Evolutionary conservation across 2,113 vertebrate genomes (phyloP), one percentile per base, ranked within the genome.

Genomic region (Sturnus vulgaris): DNA sequence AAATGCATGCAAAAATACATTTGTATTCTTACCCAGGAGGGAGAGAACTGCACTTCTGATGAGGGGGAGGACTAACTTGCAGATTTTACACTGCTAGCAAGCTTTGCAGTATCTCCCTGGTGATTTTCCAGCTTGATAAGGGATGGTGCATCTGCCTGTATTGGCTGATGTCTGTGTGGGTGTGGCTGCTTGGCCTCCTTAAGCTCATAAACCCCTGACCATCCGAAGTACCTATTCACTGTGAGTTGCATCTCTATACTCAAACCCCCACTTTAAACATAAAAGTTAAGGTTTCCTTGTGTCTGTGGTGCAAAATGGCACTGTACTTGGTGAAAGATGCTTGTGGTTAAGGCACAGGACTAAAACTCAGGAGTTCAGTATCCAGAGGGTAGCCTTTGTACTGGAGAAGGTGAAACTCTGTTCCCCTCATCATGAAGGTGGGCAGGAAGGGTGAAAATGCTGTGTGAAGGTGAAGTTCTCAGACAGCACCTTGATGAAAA

Each of bases 261-360:
- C 40, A 77, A 72, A 1, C 7, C 13, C 14, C 4, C 20, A 68
- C 39, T 50, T 88, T 86, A 40, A 87, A 82, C 20, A 18, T 4
- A 30, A 69, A 7, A 39, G 9, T 83, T 93, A 91, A 93, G 71
- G 52, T 93, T 88, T 88, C 49, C n/a, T 73, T 81, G 71, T 70
- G 27, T 91, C 35, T 59, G 18, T 77, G 47, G 37, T 17, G 9
- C 57, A 82, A 91, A 88, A 90, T 81, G 96, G 88, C 92, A 96
- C 92, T 52, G 52, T 64, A 20, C 11, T 80, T 53, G 64, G 7
- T 47, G 75, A 80, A 82, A 40, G 31, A 28, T 35, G 24, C 39
- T 82, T 64, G 66, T 73, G 60, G 60, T 71, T 83, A 96, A 97
- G 96, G 96, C 95, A 94, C 15, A 3, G 35, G 31, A n/a, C 13